Evolutionary conservation across 1,140 invertebrate species (phyloP), one percentile per base, ranked within the genome.

Genomic region (Anagrus nilaparvatae): DNA sequence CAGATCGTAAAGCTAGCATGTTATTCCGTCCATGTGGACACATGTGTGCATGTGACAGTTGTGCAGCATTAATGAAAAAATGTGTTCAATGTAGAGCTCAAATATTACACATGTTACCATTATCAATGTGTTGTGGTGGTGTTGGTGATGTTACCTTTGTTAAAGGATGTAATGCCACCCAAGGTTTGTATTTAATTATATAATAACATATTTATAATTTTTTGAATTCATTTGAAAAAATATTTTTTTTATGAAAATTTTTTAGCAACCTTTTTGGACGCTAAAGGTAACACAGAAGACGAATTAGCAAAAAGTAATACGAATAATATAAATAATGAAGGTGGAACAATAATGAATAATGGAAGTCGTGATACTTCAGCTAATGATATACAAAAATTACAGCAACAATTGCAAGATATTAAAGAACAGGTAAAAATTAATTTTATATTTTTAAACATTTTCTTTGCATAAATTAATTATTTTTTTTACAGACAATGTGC

Each of bases 381-480:
- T 49, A 75, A 75, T 49, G 90, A 96, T 65, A 82, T 95, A 36
- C 87, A 94, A 65, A 95, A 95, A 61, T 70, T 97, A 12, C 88
- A 95, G 58, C 92, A 97, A 61, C 91, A 97, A 62, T 68, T 97
- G 44, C 89, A 96, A 65, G 93, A 97, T 61, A 96, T 97, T 46
- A 96, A 96, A 60, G 93, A 97, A 69, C 91, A 95, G 76, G 90
- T 93, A 56, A 27, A 18, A 25, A 47, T n/a, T n/a, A 20, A 18
- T 9, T 33, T 10, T 3, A 42, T 37, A 5, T 8, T 19, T 33
- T 2, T 32, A 30, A 33, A 35, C 32, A 17, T 38, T 17, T 39
- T 37, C 31, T 12, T 40, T 39, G 18, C 23, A 10, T 12, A 31
- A 35, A n/a, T 34, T 13, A 16, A 2, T 20, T 16, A 34, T 39